A percentile compares a stretch with the other conserved stretches of the same genome.
Conservation (phyloP, 2,113 vertebrate species). For the Geothlypis trichas region DNA sequence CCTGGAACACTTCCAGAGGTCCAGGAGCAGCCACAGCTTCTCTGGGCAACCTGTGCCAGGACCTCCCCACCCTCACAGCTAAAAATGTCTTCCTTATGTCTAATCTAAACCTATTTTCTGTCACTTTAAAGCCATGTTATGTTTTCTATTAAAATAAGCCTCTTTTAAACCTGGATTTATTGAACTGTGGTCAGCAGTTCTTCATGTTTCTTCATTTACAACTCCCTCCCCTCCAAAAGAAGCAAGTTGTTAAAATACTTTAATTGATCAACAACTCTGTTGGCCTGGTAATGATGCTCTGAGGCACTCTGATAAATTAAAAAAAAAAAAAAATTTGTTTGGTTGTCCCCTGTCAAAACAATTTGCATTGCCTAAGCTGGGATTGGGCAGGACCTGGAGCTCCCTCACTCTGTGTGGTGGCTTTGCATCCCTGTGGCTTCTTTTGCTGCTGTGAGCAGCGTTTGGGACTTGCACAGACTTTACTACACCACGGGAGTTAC, state of each 20-base stretch:
- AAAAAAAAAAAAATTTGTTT: not conserved
- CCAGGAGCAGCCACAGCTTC: not conserved
- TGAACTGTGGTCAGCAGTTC: not conserved
- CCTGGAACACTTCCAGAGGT: not conserved
- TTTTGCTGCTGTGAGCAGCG: not conserved
- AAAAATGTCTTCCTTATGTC: not conserved
- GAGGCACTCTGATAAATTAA: not conserved
- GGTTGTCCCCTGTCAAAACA: not conserved
- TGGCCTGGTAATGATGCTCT: not conserved
- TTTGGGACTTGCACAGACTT: not conserved
- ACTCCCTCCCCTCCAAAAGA: not conserved
- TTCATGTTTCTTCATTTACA: not conserved
- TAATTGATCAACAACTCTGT: not conserved
- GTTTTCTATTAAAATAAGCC: not conserved
- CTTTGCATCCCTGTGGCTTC: not conserved
- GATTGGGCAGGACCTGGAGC: constrained; percentile 6
- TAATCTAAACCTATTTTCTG: not conserved
- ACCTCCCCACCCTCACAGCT: not conserved
- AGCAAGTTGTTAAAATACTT: not conserved
- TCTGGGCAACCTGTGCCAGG: not conserved
- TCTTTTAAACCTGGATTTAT: not conserved
- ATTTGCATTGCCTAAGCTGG: not conserved
- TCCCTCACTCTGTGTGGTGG: not conserved
- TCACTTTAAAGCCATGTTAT: not conserved
- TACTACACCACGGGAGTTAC: not conserved